Base-by-base conservation (phyloP, 92 coral and sea anemone species). In the Phenganax stokvisi region DNA sequence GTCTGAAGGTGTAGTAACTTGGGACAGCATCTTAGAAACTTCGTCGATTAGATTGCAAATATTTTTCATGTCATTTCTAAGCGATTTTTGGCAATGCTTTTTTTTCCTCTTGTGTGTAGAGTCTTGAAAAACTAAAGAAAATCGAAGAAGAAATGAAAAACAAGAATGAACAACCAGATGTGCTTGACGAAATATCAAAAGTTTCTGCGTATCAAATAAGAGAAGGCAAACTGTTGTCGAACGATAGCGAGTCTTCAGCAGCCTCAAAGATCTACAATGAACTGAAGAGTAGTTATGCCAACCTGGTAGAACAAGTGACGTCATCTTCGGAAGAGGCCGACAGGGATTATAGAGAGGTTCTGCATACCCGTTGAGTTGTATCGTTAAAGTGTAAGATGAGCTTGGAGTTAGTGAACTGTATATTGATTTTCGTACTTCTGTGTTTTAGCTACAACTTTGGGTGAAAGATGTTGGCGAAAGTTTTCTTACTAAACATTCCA, bases 221-320 rank as follows among this genome's bases (percentile, higher is more conserved):
- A 12, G 97, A 92, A 77, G 99, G 99, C 0, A 88, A 89, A 79
- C 59, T 96, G 56, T 77, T 96, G 25, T 89, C 92, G 54, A 85
- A 90, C 13, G 85, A 87, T 12, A 89, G 88, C 53, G 86, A 88
- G 70, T 89, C 89, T 71, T 92, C 93, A 27, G 97, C 92, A 16
- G 91, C 91, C 9, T 90, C 89, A 37, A 89, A 89, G 76, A 96
- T 96, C 84, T 96, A 92, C 71, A 97, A 96, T 55, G 96, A 96
- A 77, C 87, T 96, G 69, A 88, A 86, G 75, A 87, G 85, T 20
- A 96, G 99, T 72, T 90, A 91, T 64, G 96, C 92, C 11, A 80
- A 89, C 79, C 82, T 96, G 13, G 91, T 92, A 15, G 89, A 89
- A 30, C 87, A 79, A 63, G 72, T 90, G 70, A 88, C 88, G 82